A percentile compares a stretch with the other conserved stretches of the same genome.
Conservation (phyloP, 2,888 invertebrate genomes). For the Agonopterix alstromeriana region DNA sequence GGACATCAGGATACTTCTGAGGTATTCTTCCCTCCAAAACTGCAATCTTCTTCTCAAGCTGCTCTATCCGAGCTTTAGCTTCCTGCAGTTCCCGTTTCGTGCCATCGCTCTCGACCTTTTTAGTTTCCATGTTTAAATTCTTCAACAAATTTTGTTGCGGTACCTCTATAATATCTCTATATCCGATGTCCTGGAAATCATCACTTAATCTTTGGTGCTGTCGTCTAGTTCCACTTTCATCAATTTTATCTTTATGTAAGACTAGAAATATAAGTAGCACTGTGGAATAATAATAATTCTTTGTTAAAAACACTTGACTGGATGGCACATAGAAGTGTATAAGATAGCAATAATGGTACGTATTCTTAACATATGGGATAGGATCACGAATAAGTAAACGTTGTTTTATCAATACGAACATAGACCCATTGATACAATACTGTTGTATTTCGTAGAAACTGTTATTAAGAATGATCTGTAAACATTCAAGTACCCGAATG, state of each 20-base stretch:
- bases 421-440: slow-evolving; percentile 24
- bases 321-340: neutral
- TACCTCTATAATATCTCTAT: slow-evolving; percentile 33
- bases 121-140: slow-evolving; percentile 28
- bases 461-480: neutral
- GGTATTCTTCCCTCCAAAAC: slow-evolving; percentile 84
- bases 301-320: neutral
- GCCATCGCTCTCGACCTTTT: slow-evolving; percentile 28
- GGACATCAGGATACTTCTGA: slow-evolving; percentile 93
- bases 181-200: slow-evolving; percentile 34
- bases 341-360: neutral
- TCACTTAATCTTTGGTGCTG: slow-evolving; percentile 35
- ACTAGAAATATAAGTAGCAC: slow-evolving; percentile 53
- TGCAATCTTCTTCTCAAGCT: slow-evolving; percentile 83
- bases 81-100: slow-evolving; percentile 74
- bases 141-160: neutral
- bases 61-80: slow-evolving; percentile 79
- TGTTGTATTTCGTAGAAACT: slow-evolving; percentile 26
- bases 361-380: too few relatives aligned
- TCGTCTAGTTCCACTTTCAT: slow-evolving; percentile 23
- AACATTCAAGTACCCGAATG: neutral
- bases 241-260: slow-evolving; percentile 33
- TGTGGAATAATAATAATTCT: slow-evolving; percentile 27
- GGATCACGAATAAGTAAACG: too few relatives aligned
- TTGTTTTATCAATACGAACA: too few relatives aligned